Evolutionary conservation across 2,797 vertebrate species (phyloP).

Genomic region (Xenopus petersii): DNA sequence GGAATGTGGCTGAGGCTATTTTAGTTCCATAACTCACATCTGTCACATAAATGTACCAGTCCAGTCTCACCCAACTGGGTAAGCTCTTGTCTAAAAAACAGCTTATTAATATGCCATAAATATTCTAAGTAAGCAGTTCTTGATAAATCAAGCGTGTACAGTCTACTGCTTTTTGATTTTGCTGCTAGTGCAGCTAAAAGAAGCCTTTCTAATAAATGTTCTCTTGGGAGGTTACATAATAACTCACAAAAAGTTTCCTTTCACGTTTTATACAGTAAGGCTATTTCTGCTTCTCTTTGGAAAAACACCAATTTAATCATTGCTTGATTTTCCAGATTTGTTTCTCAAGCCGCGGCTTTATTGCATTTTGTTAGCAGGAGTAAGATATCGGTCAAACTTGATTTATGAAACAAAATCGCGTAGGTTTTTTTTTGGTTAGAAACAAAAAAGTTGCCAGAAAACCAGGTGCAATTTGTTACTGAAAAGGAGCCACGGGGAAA

Average conservation of each 20-base stretch:
- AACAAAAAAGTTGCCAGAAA: not conserved
- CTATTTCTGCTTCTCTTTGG: conserved; percentile 22
- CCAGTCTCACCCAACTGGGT: not conserved
- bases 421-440: conserved; percentile 4
- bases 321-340: conserved; percentile 12
- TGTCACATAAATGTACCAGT: not conserved
- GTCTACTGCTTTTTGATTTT: not conserved
- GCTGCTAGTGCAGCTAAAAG: not conserved
- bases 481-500: conserved; percentile 12
- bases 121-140: not conserved
- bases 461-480: conserved; percentile 18
- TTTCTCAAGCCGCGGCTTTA: conserved; percentile 13
- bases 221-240: conserved; percentile 23
- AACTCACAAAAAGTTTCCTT: conserved; percentile 7
- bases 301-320: conserved; percentile 11
- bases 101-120: not conserved
- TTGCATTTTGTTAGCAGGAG: conserved; percentile 5
- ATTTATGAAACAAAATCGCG: conserved; percentile 5
- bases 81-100: not conserved
- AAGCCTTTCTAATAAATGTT: conserved; percentile 2
- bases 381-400: conserved; percentile 18
- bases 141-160: not conserved
- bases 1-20: no score
- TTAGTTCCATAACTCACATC: no score
- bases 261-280: conserved; percentile 9